phyloP scores from a whole-genome alignment of 2,113 vertebrate species.

The Microtus richardsoni region DNA sequence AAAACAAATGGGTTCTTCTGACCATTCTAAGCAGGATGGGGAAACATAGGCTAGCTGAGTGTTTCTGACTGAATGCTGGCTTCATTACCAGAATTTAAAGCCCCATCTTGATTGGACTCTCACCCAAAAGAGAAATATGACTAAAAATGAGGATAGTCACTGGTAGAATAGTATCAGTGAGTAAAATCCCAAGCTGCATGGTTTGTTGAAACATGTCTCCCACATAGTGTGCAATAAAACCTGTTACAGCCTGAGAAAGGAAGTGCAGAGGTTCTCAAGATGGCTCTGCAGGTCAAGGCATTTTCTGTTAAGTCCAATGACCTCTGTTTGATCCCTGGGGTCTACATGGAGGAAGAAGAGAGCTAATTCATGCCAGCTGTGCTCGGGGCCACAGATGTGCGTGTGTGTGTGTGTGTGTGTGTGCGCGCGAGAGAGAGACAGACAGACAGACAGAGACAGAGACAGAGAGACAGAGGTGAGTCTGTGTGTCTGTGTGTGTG shows the following conservation, averaged over 20 bases:
- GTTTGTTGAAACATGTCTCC: neutral
- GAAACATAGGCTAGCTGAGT: neutral
- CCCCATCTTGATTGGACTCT: neutral
- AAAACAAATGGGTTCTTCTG: conserved; percentile 62
- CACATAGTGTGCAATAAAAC: neutral
- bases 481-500: too few species aligned
- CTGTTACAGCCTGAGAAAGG: neutral
- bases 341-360: neutral
- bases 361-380: neutral
- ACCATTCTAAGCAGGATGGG: neutral
- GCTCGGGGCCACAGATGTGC: neutral
- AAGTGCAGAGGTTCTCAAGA: neutral
- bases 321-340: neutral
- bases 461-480: too few species aligned
- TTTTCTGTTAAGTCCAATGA: too few species aligned
- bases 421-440: too few species aligned
- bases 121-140: neutral
- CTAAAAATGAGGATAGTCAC: neutral
- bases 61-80: neutral
- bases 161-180: neutral
- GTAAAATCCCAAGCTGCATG: neutral
- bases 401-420: too few species aligned
- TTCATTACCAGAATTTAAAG: neutral
- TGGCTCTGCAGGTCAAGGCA: too few species aligned
- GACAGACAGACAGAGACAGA: too few species aligned